Conservation (phyloP, 2,797 vertebrate genomes). For the Epinephelus coioides region DNA sequence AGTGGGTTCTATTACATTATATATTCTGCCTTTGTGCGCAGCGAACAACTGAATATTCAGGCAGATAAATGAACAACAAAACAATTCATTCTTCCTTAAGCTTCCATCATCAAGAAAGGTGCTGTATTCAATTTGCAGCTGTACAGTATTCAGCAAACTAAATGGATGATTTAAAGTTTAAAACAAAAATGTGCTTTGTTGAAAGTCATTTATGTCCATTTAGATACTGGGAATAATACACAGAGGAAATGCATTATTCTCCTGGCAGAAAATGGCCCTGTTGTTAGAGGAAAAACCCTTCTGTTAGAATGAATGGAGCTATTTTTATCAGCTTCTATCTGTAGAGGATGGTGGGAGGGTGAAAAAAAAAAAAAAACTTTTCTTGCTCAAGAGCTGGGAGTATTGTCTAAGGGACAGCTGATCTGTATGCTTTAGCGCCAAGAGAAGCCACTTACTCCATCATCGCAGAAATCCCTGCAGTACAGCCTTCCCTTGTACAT, state of each 20-base stretch:
- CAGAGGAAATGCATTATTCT: slow-evolving; percentile 59
- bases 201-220: slow-evolving; percentile 65
- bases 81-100: slow-evolving; percentile 17
- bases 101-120: slow-evolving; percentile 19
- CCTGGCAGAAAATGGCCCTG: slow-evolving; percentile 46
- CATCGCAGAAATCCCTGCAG: slow-evolving; percentile 79
- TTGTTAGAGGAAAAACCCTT: slow-evolving; percentile 56
- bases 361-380: slow-evolving; percentile 13
- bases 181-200: slow-evolving; percentile 60
- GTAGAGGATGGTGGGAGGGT: slow-evolving; percentile 28
- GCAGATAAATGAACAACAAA: slow-evolving; percentile 36
- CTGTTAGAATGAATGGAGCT: slow-evolving; percentile 58
- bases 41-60: slow-evolving; percentile 30
- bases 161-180: slow-evolving; percentile 59
- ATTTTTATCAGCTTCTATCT: slow-evolving; percentile 75
- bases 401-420: slow-evolving; percentile 73
- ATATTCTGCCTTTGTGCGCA: slow-evolving; percentile 8
- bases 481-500: slow-evolving; percentile 75
- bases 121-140: slow-evolving; percentile 43
- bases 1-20: slow-evolving; percentile 9
- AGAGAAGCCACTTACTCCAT: slow-evolving; percentile 80
- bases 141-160: slow-evolving; percentile 13
- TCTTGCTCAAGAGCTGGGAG: slow-evolving; percentile 58
- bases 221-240: slow-evolving; percentile 61
- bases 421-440: slow-evolving; percentile 72